Base-by-base conservation (phyloP, 1,140 invertebrate genomes). In the Chrysoperla carnea region DNA sequence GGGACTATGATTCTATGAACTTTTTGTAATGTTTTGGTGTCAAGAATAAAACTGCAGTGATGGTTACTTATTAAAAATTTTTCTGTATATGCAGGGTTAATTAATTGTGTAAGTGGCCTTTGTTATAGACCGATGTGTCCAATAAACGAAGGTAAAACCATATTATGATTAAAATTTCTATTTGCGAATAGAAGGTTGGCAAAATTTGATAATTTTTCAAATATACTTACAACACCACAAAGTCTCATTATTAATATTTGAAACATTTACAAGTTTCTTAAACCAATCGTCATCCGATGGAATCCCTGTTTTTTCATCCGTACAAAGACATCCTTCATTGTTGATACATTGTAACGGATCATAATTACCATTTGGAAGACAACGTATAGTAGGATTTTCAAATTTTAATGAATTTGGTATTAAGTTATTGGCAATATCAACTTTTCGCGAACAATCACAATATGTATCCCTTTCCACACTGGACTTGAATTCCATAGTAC, bases 191-290 rank as follows among this genome's bases (percentile, higher is more conserved):
- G n/a, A n/a, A n/a, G n/a, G n/a, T n/a, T n/a, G n/a, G n/a, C n/a
- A n/a, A n/a, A n/a, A n/a, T n/a, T n/a, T n/a, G n/a, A n/a, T n/a
- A n/a, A n/a, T n/a, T n/a, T n/a, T n/a, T n/a, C n/a, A n/a, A n/a
- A n/a, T n/a, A 47, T 39, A 40, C 70, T 68, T 52, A 74, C 71
- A 75, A 45, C 73, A 75, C 7, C 55, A 44, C 37, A 72, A 52
- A 27, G 48, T 55, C 12, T 61, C 42, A 4, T 59, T 54, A 7
- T 62, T 59, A 6, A 62, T 54, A 8, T 60, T 36, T 6, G 55
- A 48, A 28, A 64, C 49, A 36, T 68, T 55, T 42, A 70, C 54
- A 6, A 64, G 48, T 1, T 38, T 45, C 1, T 50, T 43, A 2
- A 11, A 33, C 31, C 31, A 33, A 6, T 50, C 46, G 0, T 51